phyloP scores from a whole-genome alignment of 2,113 vertebrate genomes.

The Gallinago jamesoni region DNA sequence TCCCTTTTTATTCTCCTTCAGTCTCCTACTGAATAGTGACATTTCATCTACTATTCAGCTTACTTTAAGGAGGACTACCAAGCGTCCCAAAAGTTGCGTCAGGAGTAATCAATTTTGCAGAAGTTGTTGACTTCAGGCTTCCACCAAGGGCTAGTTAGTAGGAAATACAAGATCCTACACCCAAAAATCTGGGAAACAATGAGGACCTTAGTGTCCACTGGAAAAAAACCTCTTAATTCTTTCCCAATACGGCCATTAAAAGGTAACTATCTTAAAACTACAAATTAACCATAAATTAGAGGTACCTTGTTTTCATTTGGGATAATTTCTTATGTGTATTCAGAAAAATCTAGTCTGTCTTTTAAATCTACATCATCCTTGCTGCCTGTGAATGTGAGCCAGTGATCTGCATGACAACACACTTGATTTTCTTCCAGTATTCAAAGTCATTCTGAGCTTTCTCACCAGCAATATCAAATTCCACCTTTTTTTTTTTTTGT shows the following conservation, averaged over 20 bases:
- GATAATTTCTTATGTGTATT: background rate
- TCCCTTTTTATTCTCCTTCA: background rate
- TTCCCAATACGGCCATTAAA: background rate
- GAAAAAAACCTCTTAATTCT: background rate
- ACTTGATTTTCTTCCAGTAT: background rate
- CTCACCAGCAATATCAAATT: constrained; percentile 1
- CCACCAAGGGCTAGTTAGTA: background rate
- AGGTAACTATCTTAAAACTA: background rate
- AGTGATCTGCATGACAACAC: background rate
- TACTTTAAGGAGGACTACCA: background rate
- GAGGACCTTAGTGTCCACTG: background rate
- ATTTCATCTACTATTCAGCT: background rate
- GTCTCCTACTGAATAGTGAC: background rate
- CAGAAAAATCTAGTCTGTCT: background rate
- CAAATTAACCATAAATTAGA: background rate
- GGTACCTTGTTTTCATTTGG: background rate
- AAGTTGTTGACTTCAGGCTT: background rate
- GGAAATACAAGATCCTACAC: background rate
- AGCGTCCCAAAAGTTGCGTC: background rate
- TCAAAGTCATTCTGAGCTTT: background rate
- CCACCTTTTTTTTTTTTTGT: background rate
- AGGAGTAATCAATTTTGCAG: background rate
- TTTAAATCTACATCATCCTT: background rate
- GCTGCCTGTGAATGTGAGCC: background rate
- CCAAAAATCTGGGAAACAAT: background rate